Percentiles rank a stretch among this genome's conserved stretches.
These are phyloP conservation scores for Suncus etruscus DNA, from an alignment of 2,113 vertebrate genomes.

Conservation along the genomic window DNA sequence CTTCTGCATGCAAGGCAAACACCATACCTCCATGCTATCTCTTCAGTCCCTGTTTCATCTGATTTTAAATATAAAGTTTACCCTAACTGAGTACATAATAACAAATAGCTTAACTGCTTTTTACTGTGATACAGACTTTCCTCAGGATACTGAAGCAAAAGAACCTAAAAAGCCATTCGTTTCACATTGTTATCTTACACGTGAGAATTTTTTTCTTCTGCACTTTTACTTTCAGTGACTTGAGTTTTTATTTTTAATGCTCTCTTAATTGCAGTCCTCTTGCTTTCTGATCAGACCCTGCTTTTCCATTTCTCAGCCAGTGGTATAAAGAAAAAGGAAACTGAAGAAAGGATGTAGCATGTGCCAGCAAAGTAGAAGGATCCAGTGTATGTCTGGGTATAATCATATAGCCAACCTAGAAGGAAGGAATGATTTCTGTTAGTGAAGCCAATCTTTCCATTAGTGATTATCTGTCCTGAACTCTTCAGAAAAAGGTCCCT, in stretches of 20 bases:
- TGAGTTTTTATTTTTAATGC: constrained; percentile 50
- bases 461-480: constrained; percentile 20
- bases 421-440: constrained; percentile 67
- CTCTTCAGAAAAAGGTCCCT: neutral
- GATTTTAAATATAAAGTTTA: constrained; percentile 9
- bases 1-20: too few relatives aligned
- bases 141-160: constrained; percentile 32
- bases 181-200: constrained; percentile 56
- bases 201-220: neutral
- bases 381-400: constrained; percentile 93
- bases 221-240: constrained; percentile 14
- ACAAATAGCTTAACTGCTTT: constrained; percentile 3
- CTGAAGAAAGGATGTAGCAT: constrained; percentile 93
- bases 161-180: constrained; percentile 24
- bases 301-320: constrained; percentile 89
- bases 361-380: constrained; percentile 95
- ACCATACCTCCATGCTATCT: too few relatives aligned
- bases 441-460: constrained; percentile 46
- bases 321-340: constrained; percentile 94
- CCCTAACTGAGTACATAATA: constrained; percentile 30
- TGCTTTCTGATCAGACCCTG: constrained; percentile 59
- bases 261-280: constrained; percentile 32
- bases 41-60: too few relatives aligned
- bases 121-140: neutral
- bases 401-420: constrained; percentile 95